Evolutionary conservation across 2,888 invertebrate species (phyloP).

Genomic region (Cephus pygmeus): DNA sequence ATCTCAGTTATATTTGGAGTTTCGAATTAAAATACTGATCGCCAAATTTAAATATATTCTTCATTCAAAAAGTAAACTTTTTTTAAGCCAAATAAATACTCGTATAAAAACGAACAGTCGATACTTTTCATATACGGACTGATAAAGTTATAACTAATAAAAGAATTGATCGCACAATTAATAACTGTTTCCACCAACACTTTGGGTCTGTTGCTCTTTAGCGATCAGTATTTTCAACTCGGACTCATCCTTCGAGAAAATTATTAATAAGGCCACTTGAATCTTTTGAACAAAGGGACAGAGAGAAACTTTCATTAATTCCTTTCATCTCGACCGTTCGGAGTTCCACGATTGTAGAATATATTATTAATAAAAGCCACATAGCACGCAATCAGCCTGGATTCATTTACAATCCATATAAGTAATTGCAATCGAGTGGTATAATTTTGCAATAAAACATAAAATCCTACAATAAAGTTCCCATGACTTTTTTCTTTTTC

Average conservation of each 20-base stretch:
- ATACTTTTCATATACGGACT: not conserved
- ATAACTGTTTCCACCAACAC: not conserved
- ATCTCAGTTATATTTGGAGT: slow-evolving; percentile 4
- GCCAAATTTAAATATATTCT: not conserved
- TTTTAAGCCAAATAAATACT: slow-evolving; percentile 25
- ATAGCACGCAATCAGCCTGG: not conserved
- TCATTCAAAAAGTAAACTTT: slow-evolving; percentile 16
- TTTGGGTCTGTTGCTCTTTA: not conserved
- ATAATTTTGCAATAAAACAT: not conserved
- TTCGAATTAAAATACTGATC: not conserved
- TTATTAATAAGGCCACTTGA: slow-evolving; percentile 33
- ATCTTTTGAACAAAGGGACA: slow-evolving; percentile 10
- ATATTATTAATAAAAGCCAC: not conserved
- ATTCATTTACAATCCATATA: not conserved
- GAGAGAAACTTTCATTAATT: not conserved
- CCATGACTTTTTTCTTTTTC: not conserved
- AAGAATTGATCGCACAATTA: not conserved
- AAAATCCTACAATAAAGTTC: not conserved
- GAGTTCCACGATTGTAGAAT: not conserved
- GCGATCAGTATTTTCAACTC: not conserved
- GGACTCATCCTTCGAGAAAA: not conserved
- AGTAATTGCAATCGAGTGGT: not conserved
- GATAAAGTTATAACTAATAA: not conserved
- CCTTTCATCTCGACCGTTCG: not conserved
- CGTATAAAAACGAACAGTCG: not conserved